phyloP scores from a whole-genome alignment of 2,888 invertebrate genomes.

The Metacarcinus magister region DNA sequence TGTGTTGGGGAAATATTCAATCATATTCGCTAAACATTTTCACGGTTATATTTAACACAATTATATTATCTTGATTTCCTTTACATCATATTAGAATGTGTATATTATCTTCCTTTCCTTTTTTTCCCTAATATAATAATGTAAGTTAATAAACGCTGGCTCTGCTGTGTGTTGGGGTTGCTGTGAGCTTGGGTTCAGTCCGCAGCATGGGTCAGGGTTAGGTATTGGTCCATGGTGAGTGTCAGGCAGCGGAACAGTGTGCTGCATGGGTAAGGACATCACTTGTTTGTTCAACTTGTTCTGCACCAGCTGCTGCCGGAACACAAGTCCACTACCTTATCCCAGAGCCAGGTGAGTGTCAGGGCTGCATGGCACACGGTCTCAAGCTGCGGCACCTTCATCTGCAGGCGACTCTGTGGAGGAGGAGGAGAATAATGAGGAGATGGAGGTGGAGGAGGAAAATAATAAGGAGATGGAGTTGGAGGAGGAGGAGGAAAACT shows the following conservation, averaged over 20 bases:
- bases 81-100: no score
- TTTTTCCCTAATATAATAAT: constrained; percentile 88
- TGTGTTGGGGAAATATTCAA: no score
- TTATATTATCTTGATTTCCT: no score
- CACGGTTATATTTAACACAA: no score
- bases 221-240: constrained; percentile 87
- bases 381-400: constrained; percentile 94
- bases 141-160: constrained; percentile 87
- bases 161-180: constrained; percentile 90
- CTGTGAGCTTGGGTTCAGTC: constrained; percentile 93
- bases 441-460: neutral
- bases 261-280: constrained; percentile 94
- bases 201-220: constrained; percentile 94
- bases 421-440: neutral
- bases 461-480: neutral
- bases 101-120: no score
- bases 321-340: constrained; percentile 96
- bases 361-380: constrained; percentile 91
- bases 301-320: constrained; percentile 96
- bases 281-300: constrained; percentile 97
- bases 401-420: constrained; percentile 89
- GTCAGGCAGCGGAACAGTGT: constrained; percentile 83
- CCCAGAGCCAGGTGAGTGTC: constrained; percentile 88
- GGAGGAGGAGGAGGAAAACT: constrained; percentile 61
- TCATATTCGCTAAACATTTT: no score